Conservation (phyloP, 2,113 vertebrate species). For the Pluvialis apricaria region DNA sequence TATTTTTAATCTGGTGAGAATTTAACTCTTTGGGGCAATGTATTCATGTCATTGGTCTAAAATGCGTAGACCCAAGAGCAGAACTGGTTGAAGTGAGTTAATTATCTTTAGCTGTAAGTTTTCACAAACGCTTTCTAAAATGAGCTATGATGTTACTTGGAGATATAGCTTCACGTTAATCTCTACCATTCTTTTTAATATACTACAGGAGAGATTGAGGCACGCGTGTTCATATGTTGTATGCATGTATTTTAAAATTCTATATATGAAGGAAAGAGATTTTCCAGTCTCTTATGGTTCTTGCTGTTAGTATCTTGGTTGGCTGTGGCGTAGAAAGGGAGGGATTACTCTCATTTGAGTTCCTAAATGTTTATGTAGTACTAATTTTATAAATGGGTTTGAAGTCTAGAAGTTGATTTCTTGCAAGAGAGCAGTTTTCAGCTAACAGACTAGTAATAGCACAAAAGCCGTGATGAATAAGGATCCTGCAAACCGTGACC, state of each 20-base stretch:
- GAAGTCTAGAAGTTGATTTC: background rate
- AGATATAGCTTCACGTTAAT: background rate
- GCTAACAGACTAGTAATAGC: background rate
- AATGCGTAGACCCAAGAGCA: background rate
- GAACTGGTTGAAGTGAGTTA: background rate
- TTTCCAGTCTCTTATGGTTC: background rate
- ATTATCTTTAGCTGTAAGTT: background rate
- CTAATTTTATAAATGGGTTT: background rate
- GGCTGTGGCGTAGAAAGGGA: background rate
- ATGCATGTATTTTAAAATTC: background rate
- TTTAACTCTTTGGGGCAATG: background rate
- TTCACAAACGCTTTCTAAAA: background rate
- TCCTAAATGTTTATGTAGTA: background rate
- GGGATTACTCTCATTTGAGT: background rate
- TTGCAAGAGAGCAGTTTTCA: background rate
- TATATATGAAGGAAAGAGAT: background rate
- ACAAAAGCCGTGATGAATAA: rapidly evolving
- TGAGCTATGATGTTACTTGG: background rate
- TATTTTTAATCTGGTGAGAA: background rate
- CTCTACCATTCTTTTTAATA: background rate
- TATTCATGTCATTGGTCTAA: background rate
- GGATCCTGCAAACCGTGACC: background rate
- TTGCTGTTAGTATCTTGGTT: background rate
- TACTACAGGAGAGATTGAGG: background rate
- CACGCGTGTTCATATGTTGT: rapidly evolving